A percentile compares a stretch with the other conserved stretches of the same genome.
These are phyloP conservation scores for Coreius guichenoti DNA, from an alignment of 2,797 vertebrate genomes.

Conservation along the genomic window DNA sequence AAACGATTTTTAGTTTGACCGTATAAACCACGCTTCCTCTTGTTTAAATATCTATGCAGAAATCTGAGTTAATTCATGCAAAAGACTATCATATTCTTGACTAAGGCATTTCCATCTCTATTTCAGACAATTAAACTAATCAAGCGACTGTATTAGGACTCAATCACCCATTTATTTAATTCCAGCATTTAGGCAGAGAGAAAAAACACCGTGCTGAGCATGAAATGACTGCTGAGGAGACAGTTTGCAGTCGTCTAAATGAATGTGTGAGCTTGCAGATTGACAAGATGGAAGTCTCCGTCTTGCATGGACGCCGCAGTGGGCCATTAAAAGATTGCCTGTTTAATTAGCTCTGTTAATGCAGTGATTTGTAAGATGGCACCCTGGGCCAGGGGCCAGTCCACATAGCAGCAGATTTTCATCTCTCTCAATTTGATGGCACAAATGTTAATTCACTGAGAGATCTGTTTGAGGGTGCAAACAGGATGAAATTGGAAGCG, in stretches of 20 bases:
- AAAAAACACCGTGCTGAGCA: constrained; percentile 58
- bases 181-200: constrained; percentile 53
- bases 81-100: constrained; percentile 45
- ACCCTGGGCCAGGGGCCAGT: constrained; percentile 64
- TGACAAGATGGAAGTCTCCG: constrained; percentile 63
- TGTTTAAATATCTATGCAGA: constrained; percentile 55
- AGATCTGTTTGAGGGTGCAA: constrained; percentile 14
- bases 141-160: constrained; percentile 59
- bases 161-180: constrained; percentile 63
- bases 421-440: constrained; percentile 39
- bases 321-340: constrained; percentile 68
- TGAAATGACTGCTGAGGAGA: constrained; percentile 57
- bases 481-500: neutral
- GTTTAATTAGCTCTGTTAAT: constrained; percentile 73
- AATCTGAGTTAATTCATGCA: constrained; percentile 44
- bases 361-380: constrained; percentile 70
- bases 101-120: constrained; percentile 49
- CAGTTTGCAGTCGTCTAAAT: constrained; percentile 61
- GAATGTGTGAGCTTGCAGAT: constrained; percentile 63
- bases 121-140: constrained; percentile 60
- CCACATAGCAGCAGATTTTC: constrained; percentile 57
- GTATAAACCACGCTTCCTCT: constrained; percentile 15
- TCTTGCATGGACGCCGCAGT: constrained; percentile 64
- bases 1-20: neutral
- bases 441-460: constrained; percentile 46